Evolutionary conservation across 2,888 invertebrate species (phyloP).

Genomic region (Beris morrisii): DNA sequence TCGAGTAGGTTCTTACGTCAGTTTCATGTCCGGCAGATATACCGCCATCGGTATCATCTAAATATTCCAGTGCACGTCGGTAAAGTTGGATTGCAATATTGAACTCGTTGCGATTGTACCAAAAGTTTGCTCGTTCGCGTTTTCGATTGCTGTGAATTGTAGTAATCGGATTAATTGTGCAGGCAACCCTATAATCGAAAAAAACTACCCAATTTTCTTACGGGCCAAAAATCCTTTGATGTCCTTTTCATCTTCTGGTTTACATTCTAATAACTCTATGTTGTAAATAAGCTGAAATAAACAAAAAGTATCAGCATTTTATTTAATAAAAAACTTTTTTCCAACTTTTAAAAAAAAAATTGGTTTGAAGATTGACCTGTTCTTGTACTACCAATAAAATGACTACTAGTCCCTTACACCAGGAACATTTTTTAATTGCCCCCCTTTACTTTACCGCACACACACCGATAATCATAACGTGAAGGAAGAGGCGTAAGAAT

Average conservation of each 20-base stretch:
- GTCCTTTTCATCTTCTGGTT: slow-evolving; percentile 70
- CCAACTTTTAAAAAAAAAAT: too few species aligned
- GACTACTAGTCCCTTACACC: too few species aligned
- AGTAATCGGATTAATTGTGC: not conserved
- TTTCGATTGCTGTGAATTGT: slow-evolving; percentile 64
- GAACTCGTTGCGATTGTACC: slow-evolving; percentile 81
- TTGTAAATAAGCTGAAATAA: slow-evolving; percentile 60
- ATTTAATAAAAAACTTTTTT: not conserved
- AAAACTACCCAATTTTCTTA: slow-evolving; percentile 72
- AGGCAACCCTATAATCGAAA: slow-evolving; percentile 1
- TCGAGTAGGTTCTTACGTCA: slow-evolving; percentile 46
- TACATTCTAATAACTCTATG: slow-evolving; percentile 70
- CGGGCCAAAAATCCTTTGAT: slow-evolving; percentile 66
- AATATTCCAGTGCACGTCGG: slow-evolving; percentile 77
- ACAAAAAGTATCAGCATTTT: too few species aligned
- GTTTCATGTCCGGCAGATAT: slow-evolving; percentile 62
- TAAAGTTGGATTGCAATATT: slow-evolving; percentile 84
- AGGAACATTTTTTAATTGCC: too few species aligned
- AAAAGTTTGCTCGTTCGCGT: slow-evolving; percentile 87
- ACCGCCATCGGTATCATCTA: slow-evolving; percentile 73
- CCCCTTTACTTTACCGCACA: too few species aligned
- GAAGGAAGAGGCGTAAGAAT: too few species aligned
- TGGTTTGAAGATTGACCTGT: too few species aligned
- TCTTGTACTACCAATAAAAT: too few species aligned
- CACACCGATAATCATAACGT: too few species aligned